Evolutionary conservation across 2,797 vertebrate species (phyloP).

Genomic region (Peromyscus nudipes): DNA sequence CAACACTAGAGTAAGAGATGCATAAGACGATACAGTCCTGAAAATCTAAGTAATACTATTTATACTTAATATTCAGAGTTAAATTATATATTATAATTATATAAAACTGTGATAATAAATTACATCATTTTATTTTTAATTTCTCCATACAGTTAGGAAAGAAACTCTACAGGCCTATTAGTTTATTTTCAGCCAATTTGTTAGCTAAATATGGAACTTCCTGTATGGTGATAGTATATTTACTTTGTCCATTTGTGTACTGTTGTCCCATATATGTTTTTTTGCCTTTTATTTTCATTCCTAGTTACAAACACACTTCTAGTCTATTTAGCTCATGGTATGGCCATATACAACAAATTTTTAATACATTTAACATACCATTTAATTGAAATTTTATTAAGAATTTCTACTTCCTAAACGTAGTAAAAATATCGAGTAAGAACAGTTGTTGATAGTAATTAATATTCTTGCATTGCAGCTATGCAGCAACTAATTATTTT

Average conservation of each 20-base stretch:
- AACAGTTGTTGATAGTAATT: slow-evolving; percentile 76
- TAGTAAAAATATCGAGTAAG: slow-evolving; percentile 75
- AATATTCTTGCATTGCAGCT: slow-evolving; percentile 67
- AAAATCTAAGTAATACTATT: slow-evolving; percentile 40
- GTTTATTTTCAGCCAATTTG: neutral
- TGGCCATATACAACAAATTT: slow-evolving; percentile 50
- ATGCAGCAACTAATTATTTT: slow-evolving; percentile 76
- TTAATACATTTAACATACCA: slow-evolving; percentile 51
- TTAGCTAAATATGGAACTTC: slow-evolving; percentile 1
- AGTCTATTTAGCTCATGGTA: slow-evolving; percentile 9
- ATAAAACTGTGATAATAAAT: neutral
- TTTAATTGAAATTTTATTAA: slow-evolving; percentile 74
- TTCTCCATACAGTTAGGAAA: slow-evolving; percentile 22
- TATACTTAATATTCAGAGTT: neutral
- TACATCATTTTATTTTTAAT: neutral
- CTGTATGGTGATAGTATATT: neutral
- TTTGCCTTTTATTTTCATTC: neutral
- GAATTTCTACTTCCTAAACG: slow-evolving; percentile 69
- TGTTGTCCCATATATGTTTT: neutral
- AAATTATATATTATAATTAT: neutral
- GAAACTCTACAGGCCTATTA: neutral
- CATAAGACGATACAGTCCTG: neutral
- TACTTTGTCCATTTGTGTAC: slow-evolving; percentile 13
- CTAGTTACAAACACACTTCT: neutral
- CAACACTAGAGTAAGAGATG: neutral